Evolutionary conservation across 92 coral and sea anemone genomes (phyloP), one percentile per base, ranked within the genome.

Genomic region (Diadumene lineata): DNA sequence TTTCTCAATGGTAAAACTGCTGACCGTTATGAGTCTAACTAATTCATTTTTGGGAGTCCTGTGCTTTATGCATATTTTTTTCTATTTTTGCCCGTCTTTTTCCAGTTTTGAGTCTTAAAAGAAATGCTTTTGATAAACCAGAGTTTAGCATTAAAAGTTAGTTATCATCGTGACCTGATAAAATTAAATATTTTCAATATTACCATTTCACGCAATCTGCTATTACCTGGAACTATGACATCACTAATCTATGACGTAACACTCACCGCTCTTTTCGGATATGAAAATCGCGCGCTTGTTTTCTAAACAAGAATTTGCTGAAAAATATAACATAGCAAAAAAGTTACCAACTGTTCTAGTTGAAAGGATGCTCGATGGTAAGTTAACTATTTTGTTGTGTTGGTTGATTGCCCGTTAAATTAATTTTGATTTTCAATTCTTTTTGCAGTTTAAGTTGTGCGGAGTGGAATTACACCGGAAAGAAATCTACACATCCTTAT

Each of bases 361-460:
- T 62, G 68, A 60, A 61, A 60, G 64, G 50, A 68, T 64, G 81
- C 79, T 81, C 72, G 68, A 76, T 83, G 87, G 87, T 84, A 13
- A 31, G 79, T 64, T 25, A 17, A 10, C n/a, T 53, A 21, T 53
- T 18, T 73, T 60, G 34, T 60, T 1, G 10, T 18, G 23, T 10
- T 74, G 24, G 17, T 43, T 9, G 0, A 63, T 26, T 7, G 27
- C 10, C 7, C 6, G 63, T 31, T 0, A 8, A 13, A 73, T 11
- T 68, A 29, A 60, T 34, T 9, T 7, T 26, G 32, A 24, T 72
- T 43, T 27, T 38, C 24, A 11, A 11, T 50, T 66, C 34, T 27
- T 56, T 65, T 84, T 88, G 43, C 88, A 94, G 98, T 87, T 94
- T 86, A 91, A 91, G 83, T 86, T 90, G 76, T 84, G 98, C 69